These are phyloP conservation scores for Drosophila flavopinicola DNA, from an alignment of 2,888 invertebrate species.

Conservation along the genomic window DNA sequence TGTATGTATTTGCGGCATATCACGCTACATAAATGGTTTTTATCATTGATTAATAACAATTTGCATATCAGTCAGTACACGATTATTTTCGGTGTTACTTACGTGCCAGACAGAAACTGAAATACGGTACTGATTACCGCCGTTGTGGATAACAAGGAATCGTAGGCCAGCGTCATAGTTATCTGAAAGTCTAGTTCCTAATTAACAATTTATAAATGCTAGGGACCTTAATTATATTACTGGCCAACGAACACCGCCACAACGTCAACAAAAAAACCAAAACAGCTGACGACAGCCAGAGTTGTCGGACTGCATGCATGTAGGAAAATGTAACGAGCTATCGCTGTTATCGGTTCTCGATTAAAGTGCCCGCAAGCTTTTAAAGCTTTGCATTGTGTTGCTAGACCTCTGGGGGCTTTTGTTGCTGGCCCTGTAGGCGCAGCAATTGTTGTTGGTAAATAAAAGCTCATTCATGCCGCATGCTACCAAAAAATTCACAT, in stretches of 20 bases:
- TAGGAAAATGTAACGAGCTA: neutral
- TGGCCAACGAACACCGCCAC: conserved; percentile 45
- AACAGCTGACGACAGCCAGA: conserved; percentile 62
- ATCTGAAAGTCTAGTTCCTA: conserved; percentile 7
- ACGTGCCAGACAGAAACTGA: conserved; percentile 94
- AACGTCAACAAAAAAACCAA: conserved; percentile 74
- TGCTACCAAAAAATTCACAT: conserved; percentile 40
- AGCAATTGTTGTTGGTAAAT: conserved; percentile 16
- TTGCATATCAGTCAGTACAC: neutral
- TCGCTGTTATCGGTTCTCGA: conserved; percentile 29
- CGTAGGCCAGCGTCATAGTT: conserved; percentile 61
- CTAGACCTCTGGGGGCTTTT: conserved; percentile 4
- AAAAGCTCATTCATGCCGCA: conserved; percentile 33
- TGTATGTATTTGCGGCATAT: conserved; percentile 90
- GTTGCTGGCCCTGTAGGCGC: conserved; percentile 1
- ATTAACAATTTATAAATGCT: conserved; percentile 9
- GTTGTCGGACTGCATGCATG: conserved; percentile 12
- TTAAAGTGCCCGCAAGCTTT: conserved; percentile 7
- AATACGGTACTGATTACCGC: conserved; percentile 92
- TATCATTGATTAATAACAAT: conserved; percentile 19
- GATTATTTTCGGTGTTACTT: conserved; percentile 84
- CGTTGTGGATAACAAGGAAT: conserved; percentile 82
- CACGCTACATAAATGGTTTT: conserved; percentile 85
- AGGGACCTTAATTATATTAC: conserved; percentile 21
- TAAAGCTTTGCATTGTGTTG: conserved; percentile 3